Conservation (phyloP, 30 jellyfish, hydroid and myxozoan genomes). For the Catostylus mosaicus region DNA sequence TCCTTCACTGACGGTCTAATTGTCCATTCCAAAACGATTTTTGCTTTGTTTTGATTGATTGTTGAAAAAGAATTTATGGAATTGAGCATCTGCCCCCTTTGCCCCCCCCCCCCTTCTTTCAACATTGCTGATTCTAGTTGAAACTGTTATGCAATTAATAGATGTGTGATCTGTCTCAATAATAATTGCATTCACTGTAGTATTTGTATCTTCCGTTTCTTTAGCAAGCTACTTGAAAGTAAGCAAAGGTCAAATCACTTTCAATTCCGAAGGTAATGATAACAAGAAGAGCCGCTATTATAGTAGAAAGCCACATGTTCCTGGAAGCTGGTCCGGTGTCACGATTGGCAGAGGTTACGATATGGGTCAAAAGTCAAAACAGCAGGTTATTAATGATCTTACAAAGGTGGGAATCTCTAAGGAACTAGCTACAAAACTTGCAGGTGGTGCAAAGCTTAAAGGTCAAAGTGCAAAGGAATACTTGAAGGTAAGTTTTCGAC, state of each 20-base stretch:
- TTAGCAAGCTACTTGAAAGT: conserved; percentile 45
- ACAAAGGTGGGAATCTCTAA: conserved; percentile 59
- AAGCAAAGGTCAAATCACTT: conserved; percentile 68
- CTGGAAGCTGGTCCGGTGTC: conserved; percentile 73
- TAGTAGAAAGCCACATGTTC: conserved; percentile 78
- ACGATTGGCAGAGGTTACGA: conserved; percentile 83
- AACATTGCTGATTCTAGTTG: too few species aligned
- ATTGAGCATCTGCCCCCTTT: too few species aligned
- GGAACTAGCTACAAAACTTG: conserved; percentile 49
- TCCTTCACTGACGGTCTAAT: too few species aligned
- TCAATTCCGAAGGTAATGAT: conserved; percentile 77
- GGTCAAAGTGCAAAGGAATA: too few species aligned
- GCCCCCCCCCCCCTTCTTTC: not conserved
- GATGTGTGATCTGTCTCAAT: not conserved
- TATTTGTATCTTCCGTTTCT: not conserved
- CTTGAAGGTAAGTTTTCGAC: too few species aligned
- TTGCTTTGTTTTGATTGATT: too few species aligned
- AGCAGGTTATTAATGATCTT: conserved; percentile 48
- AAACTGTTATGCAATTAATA: not conserved
- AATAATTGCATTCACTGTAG: not conserved
- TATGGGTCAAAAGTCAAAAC: conserved; percentile 53
- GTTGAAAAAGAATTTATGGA: too few species aligned
- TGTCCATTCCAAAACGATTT: too few species aligned
- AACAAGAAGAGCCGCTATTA: conserved; percentile 49
- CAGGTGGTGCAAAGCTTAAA: conserved; percentile 43